phyloP scores from a whole-genome alignment of 1,140 invertebrate species.

The Zaprionus ghesquierei region DNA sequence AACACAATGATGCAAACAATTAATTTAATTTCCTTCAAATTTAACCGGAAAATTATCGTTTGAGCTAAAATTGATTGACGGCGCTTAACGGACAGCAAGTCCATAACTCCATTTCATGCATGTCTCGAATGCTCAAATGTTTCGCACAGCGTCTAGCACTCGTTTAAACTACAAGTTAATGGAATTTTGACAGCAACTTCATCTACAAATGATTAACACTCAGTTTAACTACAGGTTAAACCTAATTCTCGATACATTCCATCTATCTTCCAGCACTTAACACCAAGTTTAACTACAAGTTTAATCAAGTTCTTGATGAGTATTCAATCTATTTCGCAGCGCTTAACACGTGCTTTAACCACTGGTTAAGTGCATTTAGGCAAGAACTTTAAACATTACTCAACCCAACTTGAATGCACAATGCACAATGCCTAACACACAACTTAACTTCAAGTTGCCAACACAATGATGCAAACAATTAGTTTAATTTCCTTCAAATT shows the following conservation, averaged over 20 bases:
- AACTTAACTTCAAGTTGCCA: not conserved
- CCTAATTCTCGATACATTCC: too few species aligned
- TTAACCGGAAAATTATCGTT: not conserved
- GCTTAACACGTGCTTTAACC: not conserved
- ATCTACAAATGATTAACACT: not conserved
- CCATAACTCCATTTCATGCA: too few species aligned
- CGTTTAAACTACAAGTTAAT: not conserved
- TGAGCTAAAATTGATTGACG: not conserved
- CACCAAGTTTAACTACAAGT: not conserved
- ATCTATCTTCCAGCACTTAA: too few species aligned
- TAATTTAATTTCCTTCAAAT: not conserved
- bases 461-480: too few species aligned
- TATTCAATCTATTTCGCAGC: not conserved
- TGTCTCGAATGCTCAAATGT: too few species aligned
- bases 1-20: not conserved
- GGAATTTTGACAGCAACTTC: too few species aligned
- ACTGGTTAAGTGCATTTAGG: too few species aligned
- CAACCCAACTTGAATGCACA: too few species aligned
- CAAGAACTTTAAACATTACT: too few species aligned
- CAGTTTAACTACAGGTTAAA: not conserved
- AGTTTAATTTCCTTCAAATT: too few species aligned
- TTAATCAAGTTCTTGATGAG: not conserved
- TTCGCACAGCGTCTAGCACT: not conserved
- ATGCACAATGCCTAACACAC: too few species aligned
- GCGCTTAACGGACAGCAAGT: not conserved